Evolutionary conservation across 2,113 vertebrate species (phyloP), one percentile per base, ranked within the genome.

Genomic region (Camelus dromedarius): DNA sequence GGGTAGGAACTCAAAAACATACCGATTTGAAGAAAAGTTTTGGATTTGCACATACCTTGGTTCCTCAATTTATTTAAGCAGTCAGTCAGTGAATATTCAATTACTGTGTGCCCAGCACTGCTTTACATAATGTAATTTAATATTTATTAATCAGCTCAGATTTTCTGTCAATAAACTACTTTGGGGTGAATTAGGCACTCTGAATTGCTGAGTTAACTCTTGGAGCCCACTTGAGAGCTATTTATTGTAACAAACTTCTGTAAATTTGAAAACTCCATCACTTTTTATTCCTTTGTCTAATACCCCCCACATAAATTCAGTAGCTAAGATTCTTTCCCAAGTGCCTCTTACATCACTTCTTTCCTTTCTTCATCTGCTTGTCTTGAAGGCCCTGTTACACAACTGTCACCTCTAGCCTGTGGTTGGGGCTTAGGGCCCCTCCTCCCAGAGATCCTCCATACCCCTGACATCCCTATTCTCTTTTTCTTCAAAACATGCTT

Each of bases 301-400:
- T 89, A 90, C 91, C 67, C 88, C 62, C 83, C 84, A 58, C 16
- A 56, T 56, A 62, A 72, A 87, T 84, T 84, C 81, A 77, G 92
- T 56, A 73, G 95, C 93, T 76, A 85, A 87, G 46, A 50, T 42
- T 94, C 96, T 98, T 97, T 98, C 97, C 69, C 38, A 97, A 98
- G 96, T 50, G 64, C 58, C 58, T 97, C 77, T 97, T 97, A 95
- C 96, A 97, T 94, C 69, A 97, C 50, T 87, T 96, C 89, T 93
- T 93, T 89, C 92, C 89, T 96, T 98, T 96, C 96, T 91, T 94
- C 96, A 83, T 96, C 93, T 87, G 38, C 73, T 97, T 70, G 67
- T 85, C 93, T 94, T 96, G 64, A 97, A 85, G 89, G 82, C 10
- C 64, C 26, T 85, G n/a, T 96, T 97, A 91, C 96, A 66, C 87